Percentiles rank a stretch among this genome's conserved stretches.
Conservation (phyloP, 2,888 invertebrate species). For the Cantharis flavilabris region DNA sequence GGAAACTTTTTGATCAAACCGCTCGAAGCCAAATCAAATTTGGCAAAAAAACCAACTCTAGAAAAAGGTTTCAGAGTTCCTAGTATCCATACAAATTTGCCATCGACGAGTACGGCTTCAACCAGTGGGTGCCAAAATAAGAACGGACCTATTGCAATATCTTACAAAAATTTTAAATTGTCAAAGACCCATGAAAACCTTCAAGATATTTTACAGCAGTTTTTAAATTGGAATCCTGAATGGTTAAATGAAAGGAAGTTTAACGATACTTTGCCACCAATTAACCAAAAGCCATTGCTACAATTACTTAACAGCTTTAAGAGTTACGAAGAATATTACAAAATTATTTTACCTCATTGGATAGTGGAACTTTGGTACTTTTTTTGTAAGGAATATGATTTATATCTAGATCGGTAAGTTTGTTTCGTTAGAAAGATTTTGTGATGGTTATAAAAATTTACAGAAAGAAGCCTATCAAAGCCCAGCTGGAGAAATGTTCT, state of each 20-base stretch:
- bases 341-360: constrained; percentile 62
- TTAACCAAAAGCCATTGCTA: constrained; percentile 57
- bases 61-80: background rate
- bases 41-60: background rate
- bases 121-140: background rate
- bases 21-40: constrained; percentile 18
- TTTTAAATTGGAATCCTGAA: constrained; percentile 68
- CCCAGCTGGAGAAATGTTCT: background rate
- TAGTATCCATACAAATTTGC: background rate
- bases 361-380: constrained; percentile 67
- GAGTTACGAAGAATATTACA: constrained; percentile 64
- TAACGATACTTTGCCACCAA: constrained; percentile 55
- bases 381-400: constrained; percentile 10
- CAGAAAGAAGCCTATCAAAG: background rate
- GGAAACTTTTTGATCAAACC: constrained; percentile 33
- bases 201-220: constrained; percentile 60
- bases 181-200: constrained; percentile 29
- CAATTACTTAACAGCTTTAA: constrained; percentile 62
- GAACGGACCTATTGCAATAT: background rate
- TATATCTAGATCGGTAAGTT: background rate
- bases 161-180: background rate
- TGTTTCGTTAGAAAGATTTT: background rate
- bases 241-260: constrained; percentile 62
- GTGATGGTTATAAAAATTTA: background rate
- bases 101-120: background rate